Conservation (phyloP, 1,140 invertebrate species). For the Drosophila biarmipes region DNA sequence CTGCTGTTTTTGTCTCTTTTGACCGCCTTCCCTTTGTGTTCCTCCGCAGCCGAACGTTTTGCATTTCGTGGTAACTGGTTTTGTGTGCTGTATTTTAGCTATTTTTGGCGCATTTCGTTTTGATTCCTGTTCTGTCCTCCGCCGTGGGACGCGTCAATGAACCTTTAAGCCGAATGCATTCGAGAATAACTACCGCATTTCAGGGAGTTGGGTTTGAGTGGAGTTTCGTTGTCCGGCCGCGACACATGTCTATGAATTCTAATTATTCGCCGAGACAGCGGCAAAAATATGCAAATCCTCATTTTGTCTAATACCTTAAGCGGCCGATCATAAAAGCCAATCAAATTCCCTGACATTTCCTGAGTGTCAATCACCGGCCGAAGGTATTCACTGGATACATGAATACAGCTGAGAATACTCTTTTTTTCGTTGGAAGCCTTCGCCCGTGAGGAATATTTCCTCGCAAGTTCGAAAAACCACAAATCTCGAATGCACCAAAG, state of each 20-base stretch:
- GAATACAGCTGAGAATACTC: background rate
- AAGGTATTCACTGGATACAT: conserved; percentile 54
- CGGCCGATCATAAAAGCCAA: conserved; percentile 71
- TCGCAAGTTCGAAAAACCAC: conserved; percentile 32
- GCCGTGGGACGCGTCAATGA: conserved; percentile 66
- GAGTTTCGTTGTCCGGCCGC: conserved; percentile 31
- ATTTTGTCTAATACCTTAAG: conserved; percentile 71
- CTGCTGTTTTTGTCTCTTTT: conserved; percentile 25
- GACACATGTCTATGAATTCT: conserved; percentile 78
- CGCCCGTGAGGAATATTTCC: conserved; percentile 30
- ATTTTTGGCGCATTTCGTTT: conserved; percentile 80
- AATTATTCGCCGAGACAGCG: conserved; percentile 57
- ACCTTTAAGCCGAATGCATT: conserved; percentile 48
- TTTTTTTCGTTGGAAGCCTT: conserved; percentile 1
- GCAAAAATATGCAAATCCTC: conserved; percentile 73
- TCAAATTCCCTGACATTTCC: conserved; percentile 79
- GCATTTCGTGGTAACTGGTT: conserved; percentile 68
- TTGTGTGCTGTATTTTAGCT: conserved; percentile 64
- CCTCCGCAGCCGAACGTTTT: background rate
- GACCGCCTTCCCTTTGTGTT: conserved; percentile 13
- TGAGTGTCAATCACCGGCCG: conserved; percentile 75
- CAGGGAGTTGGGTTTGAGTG: background rate
- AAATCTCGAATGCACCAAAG: conserved; percentile 49
- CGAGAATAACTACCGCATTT: conserved; percentile 29
- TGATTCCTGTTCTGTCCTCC: conserved; percentile 72